Evolutionary conservation across 1,140 invertebrate genomes (phyloP), one percentile per base, ranked within the genome.

Genomic region (Cecropterus lyciades): DNA sequence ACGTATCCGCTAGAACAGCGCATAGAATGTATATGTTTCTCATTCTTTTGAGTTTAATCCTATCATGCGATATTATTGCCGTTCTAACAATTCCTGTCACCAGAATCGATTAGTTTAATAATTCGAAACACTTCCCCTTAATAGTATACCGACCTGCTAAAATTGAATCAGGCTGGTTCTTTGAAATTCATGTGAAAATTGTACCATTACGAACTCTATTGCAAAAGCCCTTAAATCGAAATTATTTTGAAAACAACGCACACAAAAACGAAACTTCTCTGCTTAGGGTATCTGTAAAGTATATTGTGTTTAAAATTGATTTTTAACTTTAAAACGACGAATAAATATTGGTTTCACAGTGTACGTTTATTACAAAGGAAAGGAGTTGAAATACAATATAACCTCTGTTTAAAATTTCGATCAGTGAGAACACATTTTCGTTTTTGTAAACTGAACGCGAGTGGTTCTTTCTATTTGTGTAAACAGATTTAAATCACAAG

Each of bases 41-140:
- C 5, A 24, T 24, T 24, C 20, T 3, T 24, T n/a, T n/a, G n/a
- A n/a, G n/a, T n/a, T n/a, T n/a, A n/a, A n/a, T n/a, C n/a, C n/a
- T n/a, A 24, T 24, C 5, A n/a, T n/a, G n/a, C n/a, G n/a, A n/a
- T n/a, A n/a, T n/a, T n/a, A n/a, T n/a, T n/a, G n/a, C n/a, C n/a
- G n/a, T n/a, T n/a, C 9, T 33, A 33, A 33, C 30, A 33, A 33
- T n/a, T 33, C 11, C 14, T 11, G 33, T 10, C 30, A 55, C 52
- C 8, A 37, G 16, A 42, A 56, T 40, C 33, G 33, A 56, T 56
- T 37, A 56, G 37, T 9, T n/a, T 11, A 37, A 56, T 56, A 56
- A 56, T 56, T 15, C 53, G 16, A 56, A 56, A 56, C 53, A 56
- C 33, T 56, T 55, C 33, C 16, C n/a, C 33, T 40, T 56, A 56